phyloP scores from a whole-genome alignment of 2,113 vertebrate genomes.

The Laticauda colubrina region DNA sequence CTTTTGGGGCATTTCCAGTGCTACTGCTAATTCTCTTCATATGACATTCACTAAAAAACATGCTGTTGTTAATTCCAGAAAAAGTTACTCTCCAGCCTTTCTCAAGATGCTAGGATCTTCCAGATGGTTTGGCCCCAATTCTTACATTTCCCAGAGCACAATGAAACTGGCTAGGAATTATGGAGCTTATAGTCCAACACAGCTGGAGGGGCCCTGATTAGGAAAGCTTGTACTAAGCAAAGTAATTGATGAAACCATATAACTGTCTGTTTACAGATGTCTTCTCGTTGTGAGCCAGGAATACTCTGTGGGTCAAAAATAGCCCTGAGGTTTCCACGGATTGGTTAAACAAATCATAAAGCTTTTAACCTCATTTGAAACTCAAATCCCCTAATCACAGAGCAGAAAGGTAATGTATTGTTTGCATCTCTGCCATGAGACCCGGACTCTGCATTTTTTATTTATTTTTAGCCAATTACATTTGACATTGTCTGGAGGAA shows the following conservation, averaged over 20 bases:
- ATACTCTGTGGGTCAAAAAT: conserved; percentile 27
- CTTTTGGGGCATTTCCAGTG: not conserved
- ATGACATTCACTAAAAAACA: not conserved
- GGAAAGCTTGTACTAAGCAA: not conserved
- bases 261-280: conserved; percentile 33
- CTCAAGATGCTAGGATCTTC: not conserved
- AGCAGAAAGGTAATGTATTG: conserved; percentile 15
- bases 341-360: conserved; percentile 51
- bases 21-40: not conserved
- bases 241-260: conserved; percentile 13
- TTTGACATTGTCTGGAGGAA: conserved; percentile 38
- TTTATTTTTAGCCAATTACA: conserved; percentile 47
- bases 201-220: not conserved
- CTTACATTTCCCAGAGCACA: not conserved
- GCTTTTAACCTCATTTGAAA: conserved; percentile 54
- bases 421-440: conserved; percentile 34
- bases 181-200: not conserved
- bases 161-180: not conserved
- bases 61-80: not conserved
- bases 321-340: conserved; percentile 31
- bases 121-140: not conserved
- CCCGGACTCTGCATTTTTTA: conserved; percentile 37
- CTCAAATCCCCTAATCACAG: conserved; percentile 7
- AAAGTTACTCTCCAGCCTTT: not conserved
- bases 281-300: conserved; percentile 31